phyloP scores from a whole-genome alignment of 2,888 invertebrate genomes.

The Cephus rjabovi region DNA sequence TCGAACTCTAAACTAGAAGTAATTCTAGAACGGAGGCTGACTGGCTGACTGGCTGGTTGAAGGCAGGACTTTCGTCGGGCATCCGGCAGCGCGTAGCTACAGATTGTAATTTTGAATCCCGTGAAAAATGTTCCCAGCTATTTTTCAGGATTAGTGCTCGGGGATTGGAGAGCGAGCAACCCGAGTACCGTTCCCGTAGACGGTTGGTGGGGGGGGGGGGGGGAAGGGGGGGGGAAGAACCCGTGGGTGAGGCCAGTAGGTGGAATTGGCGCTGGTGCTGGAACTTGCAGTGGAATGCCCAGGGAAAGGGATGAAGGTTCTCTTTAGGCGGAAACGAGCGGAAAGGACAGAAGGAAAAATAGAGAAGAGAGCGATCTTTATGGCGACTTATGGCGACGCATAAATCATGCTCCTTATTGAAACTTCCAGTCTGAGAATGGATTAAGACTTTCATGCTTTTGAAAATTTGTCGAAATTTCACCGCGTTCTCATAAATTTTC shows the following conservation, averaged over 20 bases:
- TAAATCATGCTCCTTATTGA: constrained; percentile 59
- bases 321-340: constrained; percentile 14
- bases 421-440: constrained; percentile 52
- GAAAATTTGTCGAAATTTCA: constrained; percentile 55
- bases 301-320: constrained; percentile 5
- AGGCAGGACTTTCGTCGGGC: constrained; percentile 14
- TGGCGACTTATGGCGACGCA: constrained; percentile 51
- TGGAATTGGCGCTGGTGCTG: constrained; percentile 13
- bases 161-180: constrained; percentile 24
- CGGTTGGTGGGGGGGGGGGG: neutral
- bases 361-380: constrained; percentile 48
- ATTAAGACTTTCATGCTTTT: constrained; percentile 48
- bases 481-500: too few relatives aligned
- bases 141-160: constrained; percentile 57
- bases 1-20: too few relatives aligned
- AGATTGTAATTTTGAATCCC: constrained; percentile 53
- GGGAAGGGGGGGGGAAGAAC: neutral
- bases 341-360: constrained; percentile 23
- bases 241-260: neutral
- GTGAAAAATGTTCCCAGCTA: constrained; percentile 53
- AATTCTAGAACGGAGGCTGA: too few relatives aligned
- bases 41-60: too few relatives aligned
- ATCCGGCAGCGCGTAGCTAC: constrained; percentile 22
- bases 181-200: neutral
- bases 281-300: constrained; percentile 12